A percentile compares a stretch with the other conserved stretches of the same genome.
These are phyloP conservation scores for Zelostemma sp. DNA, from an alignment of 1,140 invertebrate genomes.

Conservation along the genomic window DNA sequence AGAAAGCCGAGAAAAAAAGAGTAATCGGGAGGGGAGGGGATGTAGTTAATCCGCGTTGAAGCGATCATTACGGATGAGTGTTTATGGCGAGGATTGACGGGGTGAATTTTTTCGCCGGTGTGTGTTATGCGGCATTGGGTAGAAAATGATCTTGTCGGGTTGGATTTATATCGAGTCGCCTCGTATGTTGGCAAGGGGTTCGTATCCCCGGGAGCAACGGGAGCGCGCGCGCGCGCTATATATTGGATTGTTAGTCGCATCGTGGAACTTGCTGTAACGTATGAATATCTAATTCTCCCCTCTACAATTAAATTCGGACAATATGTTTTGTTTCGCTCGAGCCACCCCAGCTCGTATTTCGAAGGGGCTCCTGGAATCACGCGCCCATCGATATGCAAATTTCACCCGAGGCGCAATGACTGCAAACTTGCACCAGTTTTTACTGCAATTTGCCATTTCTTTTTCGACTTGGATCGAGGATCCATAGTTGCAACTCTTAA, in stretches of 20 bases:
- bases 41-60: no score
- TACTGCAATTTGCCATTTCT: no score
- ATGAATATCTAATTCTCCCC: slow-evolving; percentile 69
- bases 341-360: slow-evolving; percentile 55
- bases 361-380: slow-evolving; percentile 38
- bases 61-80: no score
- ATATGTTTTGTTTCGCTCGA: slow-evolving; percentile 68
- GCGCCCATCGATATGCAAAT: slow-evolving; percentile 32
- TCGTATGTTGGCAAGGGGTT: slow-evolving; percentile 37
- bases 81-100: no score
- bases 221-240: slow-evolving; percentile 36
- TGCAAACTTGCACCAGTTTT: slow-evolving; percentile 56
- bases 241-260: slow-evolving; percentile 61
- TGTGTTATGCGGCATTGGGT: slow-evolving; percentile 9
- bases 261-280: slow-evolving; percentile 62
- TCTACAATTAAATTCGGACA: slow-evolving; percentile 68
- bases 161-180: slow-evolving; percentile 50
- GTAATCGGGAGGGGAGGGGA: no score
- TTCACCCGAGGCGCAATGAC: slow-evolving; percentile 54
- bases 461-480: no score
- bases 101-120: no score
- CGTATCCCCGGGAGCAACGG: slow-evolving; percentile 35
- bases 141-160: slow-evolving; percentile 46
- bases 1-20: no score
- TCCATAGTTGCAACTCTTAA: no score